phyloP scores from a whole-genome alignment of 1,140 invertebrate species.

The Drosophila ambigua region DNA sequence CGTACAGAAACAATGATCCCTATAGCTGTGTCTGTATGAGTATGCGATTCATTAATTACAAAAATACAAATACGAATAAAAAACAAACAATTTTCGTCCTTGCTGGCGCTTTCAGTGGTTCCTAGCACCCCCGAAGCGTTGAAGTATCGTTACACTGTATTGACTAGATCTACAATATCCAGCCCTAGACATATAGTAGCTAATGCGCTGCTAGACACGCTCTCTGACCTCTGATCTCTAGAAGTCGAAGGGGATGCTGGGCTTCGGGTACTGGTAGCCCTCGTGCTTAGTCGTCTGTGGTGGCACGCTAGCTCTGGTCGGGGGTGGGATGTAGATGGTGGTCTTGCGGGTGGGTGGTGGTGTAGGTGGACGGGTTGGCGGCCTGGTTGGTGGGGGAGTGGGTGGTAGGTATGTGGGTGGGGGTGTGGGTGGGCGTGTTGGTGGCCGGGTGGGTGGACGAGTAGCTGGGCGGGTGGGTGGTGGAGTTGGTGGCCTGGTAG shows the following conservation, averaged over 20 bases:
- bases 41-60: constrained; percentile 74
- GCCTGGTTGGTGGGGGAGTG: constrained; percentile 26
- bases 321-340: constrained; percentile 54
- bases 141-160: constrained; percentile 74
- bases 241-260: constrained; percentile 83
- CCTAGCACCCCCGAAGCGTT: constrained; percentile 68
- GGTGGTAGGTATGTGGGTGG: constrained; percentile 6
- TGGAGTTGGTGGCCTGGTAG: constrained; percentile 10
- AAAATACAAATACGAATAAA: constrained; percentile 44
- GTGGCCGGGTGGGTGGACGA: background rate
- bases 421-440: no score
- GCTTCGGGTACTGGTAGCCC: constrained; percentile 84
- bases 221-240: constrained; percentile 61
- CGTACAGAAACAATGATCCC: constrained; percentile 45
- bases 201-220: constrained; percentile 68
- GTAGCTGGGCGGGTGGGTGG: constrained; percentile 4
- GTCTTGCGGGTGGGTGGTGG: constrained; percentile 37
- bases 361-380: constrained; percentile 34
- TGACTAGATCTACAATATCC: constrained; percentile 81
- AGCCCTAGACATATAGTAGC: constrained; percentile 80
- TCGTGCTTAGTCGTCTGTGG: constrained; percentile 61
- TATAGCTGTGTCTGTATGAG: constrained; percentile 53
- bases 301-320: constrained; percentile 53
- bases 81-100: constrained; percentile 71
- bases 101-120: constrained; percentile 52